Evolutionary conservation across 30 jellyfish, hydroid and myxozoan genomes (phyloP), one percentile per base, ranked within the genome.

Genomic region (Mastigias papua): DNA sequence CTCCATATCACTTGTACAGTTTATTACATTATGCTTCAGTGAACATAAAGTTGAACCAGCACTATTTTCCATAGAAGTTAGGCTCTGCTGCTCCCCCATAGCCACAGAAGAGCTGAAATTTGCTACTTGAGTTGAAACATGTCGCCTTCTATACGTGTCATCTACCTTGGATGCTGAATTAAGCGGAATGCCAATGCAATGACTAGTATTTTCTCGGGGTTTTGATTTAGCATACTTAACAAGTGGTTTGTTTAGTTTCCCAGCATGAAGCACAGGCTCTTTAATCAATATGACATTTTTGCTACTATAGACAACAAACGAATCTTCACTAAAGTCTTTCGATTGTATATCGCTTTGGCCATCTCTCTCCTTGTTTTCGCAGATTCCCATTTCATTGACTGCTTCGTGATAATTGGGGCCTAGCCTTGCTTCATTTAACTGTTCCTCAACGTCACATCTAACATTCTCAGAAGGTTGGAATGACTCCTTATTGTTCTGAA

Each of bases 261-360:
- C 16, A 8, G 16, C 13, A 46, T 46, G 13, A 46, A 46, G 16
- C 60, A 46, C 34, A 16, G 84, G 64, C 9, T 73, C 84, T 23
- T 73, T 73, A 17, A 73, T 73, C 34, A 73, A 73, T 17, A 73
- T 73, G 34, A 73, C 69, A 50, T 73, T 73, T 22, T 73, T 25
- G 25, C 71, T 35, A n/a, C 68, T 31, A 32, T 73, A 73, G 42
- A 73, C 84, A 73, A 73, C 84, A 60, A 42, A 17, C 1, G 65
- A 13, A 73, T 73, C 67, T 4, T 73, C 22, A 35, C 30, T 25
- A 46, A 46, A 6, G 60, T 73, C 69, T 73, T 73, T 2, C 23
- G 34, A 15, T 8, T 17, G 49, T 25, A 8, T 8, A 21, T 34
- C 37, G 42, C 9, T 34, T 26, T 65, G 22, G 68, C 17, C 20